Conservation (phyloP, 2,113 vertebrate species). For the Rhabdornis inornatus region DNA sequence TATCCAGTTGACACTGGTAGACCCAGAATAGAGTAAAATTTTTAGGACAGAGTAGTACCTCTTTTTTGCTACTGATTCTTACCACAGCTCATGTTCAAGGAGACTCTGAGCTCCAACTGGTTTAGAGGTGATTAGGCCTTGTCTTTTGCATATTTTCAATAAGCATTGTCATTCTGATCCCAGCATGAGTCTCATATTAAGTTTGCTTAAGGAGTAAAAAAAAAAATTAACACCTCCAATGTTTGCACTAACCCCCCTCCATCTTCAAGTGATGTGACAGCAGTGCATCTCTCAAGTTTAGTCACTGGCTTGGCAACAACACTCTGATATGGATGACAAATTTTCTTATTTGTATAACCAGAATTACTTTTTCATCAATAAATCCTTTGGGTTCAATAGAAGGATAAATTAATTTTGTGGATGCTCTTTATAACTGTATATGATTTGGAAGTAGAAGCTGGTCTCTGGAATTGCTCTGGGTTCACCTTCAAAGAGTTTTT, state of each 20-base stretch:
- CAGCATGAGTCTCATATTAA: neutral
- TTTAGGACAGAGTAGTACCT: neutral
- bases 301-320: neutral
- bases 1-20: neutral
- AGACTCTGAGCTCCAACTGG: neutral
- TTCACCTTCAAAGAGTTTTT: neutral
- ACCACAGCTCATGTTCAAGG: neutral
- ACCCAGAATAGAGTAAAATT: neutral
- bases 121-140: conserved; percentile 18
- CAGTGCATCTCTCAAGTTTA: neutral
- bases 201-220: conserved; percentile 2
- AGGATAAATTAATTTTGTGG: neutral
- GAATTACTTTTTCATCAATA: neutral
- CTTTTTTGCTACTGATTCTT: neutral
- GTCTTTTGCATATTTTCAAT: neutral
- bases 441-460: neutral
- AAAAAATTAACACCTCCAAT: neutral
- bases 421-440: neutral
- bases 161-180: neutral
- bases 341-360: neutral
- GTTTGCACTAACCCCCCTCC: neutral
- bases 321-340: neutral
- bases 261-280: neutral
- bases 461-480: neutral
- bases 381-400: neutral